These are phyloP conservation scores for Tragelaphus eurycerus DNA, from an alignment of 2,797 vertebrate genomes.

Conservation along the genomic window DNA sequence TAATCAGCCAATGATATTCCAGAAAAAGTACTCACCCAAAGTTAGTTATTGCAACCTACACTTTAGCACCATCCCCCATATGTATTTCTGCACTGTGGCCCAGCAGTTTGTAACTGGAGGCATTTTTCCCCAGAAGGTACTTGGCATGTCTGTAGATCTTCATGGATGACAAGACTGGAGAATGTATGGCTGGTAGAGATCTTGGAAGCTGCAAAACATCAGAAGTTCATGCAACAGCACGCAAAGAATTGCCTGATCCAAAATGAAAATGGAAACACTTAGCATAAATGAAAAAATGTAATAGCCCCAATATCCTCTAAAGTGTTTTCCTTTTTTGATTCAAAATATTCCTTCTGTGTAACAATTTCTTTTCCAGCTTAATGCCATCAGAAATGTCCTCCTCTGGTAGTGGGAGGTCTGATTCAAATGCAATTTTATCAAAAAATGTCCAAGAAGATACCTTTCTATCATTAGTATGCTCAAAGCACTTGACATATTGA, in stretches of 20 bases:
- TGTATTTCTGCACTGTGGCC: not conserved
- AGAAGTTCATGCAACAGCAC: fast-evolving
- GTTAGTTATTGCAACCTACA: not conserved
- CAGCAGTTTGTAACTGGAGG: not conserved
- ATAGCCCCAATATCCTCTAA: not conserved
- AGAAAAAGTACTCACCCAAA: not conserved
- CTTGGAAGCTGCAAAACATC: not conserved
- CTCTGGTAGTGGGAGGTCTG: not conserved
- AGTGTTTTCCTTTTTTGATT: not conserved
- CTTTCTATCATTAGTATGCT: not conserved
- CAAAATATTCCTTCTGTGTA: not conserved
- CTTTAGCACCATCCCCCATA: not conserved
- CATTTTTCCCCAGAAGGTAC: not conserved
- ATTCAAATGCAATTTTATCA: not conserved
- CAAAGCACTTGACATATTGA: not conserved
- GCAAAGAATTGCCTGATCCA: not conserved
- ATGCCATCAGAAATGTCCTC: not conserved
- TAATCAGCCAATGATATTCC: not conserved
- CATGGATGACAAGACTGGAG: not conserved
- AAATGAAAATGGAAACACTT: not conserved
- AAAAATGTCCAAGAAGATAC: not conserved
- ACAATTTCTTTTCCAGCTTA: not conserved
- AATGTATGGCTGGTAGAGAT: not conserved
- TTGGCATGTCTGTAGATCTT: not conserved
- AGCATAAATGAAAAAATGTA: not conserved